Percentiles rank a stretch among this genome's conserved stretches.
These are phyloP conservation scores for Diaphora mendica DNA, from an alignment of 2,888 invertebrate genomes.

Conservation along the genomic window DNA sequence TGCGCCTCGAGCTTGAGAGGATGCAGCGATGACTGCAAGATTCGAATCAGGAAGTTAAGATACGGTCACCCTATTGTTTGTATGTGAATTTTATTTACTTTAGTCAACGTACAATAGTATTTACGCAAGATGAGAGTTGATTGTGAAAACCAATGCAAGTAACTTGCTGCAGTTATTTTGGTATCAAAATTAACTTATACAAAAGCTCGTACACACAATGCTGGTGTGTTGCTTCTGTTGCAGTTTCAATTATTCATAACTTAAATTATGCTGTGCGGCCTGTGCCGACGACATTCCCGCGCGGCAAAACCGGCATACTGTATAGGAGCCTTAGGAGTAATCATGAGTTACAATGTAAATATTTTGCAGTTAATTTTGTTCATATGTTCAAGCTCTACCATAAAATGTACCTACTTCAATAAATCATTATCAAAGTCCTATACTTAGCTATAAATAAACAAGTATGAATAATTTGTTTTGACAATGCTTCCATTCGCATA, in stretches of 20 bases:
- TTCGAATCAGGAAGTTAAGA: slow-evolving; percentile 57
- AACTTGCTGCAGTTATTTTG: slow-evolving; percentile 15
- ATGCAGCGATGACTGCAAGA: slow-evolving; percentile 79
- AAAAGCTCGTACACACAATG: no score
- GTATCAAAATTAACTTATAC: neutral
- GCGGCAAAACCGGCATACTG: no score
- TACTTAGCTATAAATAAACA: slow-evolving; percentile 6
- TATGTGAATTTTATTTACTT: slow-evolving; percentile 47
- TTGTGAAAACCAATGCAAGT: slow-evolving; percentile 29
- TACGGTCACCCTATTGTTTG: slow-evolving; percentile 66
- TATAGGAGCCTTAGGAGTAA: neutral
- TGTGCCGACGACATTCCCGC: no score
- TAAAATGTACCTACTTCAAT: neutral
- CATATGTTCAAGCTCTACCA: neutral
- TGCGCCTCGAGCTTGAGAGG: slow-evolving; percentile 79
- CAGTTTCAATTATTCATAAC: no score
- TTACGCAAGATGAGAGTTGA: slow-evolving; percentile 11
- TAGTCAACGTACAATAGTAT: slow-evolving; percentile 31
- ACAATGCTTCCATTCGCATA: slow-evolving; percentile 30
- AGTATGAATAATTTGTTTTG: slow-evolving; percentile 26
- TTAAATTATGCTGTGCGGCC: no score
- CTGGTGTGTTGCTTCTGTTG: no score
- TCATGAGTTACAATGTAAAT: neutral
- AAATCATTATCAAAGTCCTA: neutral
- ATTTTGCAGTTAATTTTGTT: neutral